Evolutionary conservation across 1,140 invertebrate species (phyloP).

Genomic region (Ephestia elutella): DNA sequence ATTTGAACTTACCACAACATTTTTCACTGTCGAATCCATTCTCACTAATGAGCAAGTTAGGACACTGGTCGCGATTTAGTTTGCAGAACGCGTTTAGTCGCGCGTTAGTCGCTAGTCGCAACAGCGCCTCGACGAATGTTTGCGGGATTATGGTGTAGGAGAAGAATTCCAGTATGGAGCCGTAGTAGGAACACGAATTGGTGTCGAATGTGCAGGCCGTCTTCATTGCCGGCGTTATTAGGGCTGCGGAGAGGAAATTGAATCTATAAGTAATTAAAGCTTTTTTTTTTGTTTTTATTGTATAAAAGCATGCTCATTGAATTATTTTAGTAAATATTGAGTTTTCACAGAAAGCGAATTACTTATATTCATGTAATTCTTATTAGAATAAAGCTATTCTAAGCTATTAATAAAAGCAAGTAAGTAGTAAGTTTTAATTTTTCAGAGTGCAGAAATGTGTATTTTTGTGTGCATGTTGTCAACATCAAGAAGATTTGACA

Average conservation of each 20-base stretch:
- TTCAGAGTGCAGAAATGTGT: too few relatives aligned
- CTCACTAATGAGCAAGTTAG: conserved; percentile 11
- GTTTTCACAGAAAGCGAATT: too few relatives aligned
- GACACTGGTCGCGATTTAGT: conserved; percentile 26
- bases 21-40: conserved; percentile 16
- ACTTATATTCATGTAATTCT: too few relatives aligned
- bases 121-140: conserved; percentile 24
- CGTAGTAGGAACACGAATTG: background rate
- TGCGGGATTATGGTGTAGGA: conserved; percentile 29
- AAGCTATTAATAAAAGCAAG: too few relatives aligned
- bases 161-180: background rate
- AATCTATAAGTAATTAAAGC: too few relatives aligned
- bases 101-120: conserved; percentile 18
- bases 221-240: background rate
- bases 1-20: conserved; percentile 40
- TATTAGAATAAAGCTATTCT: too few relatives aligned
- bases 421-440: too few relatives aligned
- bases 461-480: too few relatives aligned
- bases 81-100: conserved; percentile 34
- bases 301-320: too few relatives aligned
- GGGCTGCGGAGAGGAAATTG: background rate
- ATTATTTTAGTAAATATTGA: too few relatives aligned
- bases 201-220: background rate
- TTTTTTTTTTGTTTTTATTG: too few relatives aligned
- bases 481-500: too few relatives aligned